phyloP scores from a whole-genome alignment of 2,797 vertebrate genomes.

The Lacerta bilineata region DNA sequence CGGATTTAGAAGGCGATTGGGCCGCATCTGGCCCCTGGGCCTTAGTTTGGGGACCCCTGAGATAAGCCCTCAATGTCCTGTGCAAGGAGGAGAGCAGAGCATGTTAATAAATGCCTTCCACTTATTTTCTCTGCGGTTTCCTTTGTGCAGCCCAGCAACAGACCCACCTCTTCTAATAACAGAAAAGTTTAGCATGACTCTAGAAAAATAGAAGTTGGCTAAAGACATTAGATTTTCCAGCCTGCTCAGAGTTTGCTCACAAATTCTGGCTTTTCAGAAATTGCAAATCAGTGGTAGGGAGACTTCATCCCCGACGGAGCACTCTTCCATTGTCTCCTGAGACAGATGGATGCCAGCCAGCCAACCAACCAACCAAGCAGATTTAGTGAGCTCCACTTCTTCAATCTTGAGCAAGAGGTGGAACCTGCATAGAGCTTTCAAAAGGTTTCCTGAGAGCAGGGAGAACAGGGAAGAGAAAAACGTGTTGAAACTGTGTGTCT shows the following conservation, averaged over 20 bases:
- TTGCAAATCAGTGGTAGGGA: background rate
- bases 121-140: background rate
- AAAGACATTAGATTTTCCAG: background rate
- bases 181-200: constrained; percentile 46
- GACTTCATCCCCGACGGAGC: background rate
- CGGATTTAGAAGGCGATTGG: no score
- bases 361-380: no score
- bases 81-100: background rate
- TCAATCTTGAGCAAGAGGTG: background rate
- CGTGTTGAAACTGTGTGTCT: background rate
- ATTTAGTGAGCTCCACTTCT: background rate
- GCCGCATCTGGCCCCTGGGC: no score
- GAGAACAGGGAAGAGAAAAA: background rate
- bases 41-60: no score
- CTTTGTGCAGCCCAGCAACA: background rate
- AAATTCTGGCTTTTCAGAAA: background rate
- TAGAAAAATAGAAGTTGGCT: constrained; percentile 25
- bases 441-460: background rate
- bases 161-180: background rate
- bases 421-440: no score
- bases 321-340: no score
- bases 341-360: no score
- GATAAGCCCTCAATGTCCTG: rapidly evolving
- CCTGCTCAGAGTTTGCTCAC: background rate
- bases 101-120: background rate